Base-by-base conservation (phyloP, 1,140 invertebrate species). In the Agraylea sexmaculata region DNA sequence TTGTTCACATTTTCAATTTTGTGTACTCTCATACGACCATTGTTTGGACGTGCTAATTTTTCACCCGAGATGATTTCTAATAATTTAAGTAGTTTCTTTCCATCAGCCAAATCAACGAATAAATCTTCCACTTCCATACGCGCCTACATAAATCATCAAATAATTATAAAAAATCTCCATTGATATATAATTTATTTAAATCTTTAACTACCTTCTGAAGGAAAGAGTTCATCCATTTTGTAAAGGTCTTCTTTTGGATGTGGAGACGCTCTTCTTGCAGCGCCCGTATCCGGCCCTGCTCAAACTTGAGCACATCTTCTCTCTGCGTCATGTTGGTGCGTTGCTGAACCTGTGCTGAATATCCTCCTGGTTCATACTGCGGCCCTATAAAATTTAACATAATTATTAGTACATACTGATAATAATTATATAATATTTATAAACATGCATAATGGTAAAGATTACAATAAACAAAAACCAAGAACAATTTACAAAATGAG, bases 221-320 rank as follows among this genome's bases (percentile, higher is more conserved):
- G 67, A 96, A 98, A 2, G 91, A 94, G 68, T 99, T 99, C 77
- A 96, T 92, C 95, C 94, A 99, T 92, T 99, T 99, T 54, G 95
- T 98, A 66, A 99, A 99, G 5, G 95, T 99, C 66, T 99, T 99
- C 74, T 99, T 98, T 68, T 99, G 95, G 52, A 99, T 97, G 63
- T 94, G 83, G 39, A 96, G 69, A 46, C 94, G 78, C 69, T 98
- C 94, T 62, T 97, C 90, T 59, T 96, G 91, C 54, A 98, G 75
- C 55, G 88, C 87, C 68, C 88, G 86, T 56, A 99, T 97, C 40
- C 93, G 80, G 53, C 87, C 86, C 66, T 87, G 87, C 75, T 97
- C 93, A 65, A 95, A 97, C 62, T 94, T 93, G 51, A 86, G 74
- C 40, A 85, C 80, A 62, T 89, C 87, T 66, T 90, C 87, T 39